Evolutionary conservation across 2,888 invertebrate genomes (phyloP).

Genomic region (Anaspis maculata): DNA sequence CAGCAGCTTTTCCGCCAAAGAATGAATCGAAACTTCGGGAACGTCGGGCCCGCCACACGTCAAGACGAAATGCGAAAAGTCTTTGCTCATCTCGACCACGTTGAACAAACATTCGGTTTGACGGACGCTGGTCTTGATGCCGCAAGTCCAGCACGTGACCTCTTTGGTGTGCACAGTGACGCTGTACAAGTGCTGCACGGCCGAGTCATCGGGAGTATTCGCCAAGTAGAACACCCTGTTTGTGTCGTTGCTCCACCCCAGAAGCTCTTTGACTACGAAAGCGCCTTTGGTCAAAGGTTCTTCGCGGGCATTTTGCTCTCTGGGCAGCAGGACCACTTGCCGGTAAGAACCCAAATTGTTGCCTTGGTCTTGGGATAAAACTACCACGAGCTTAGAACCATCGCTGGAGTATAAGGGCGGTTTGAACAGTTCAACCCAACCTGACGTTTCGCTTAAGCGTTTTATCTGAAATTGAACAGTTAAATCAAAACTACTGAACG

Average conservation of each 20-base stretch:
- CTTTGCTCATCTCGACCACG: conserved; percentile 58
- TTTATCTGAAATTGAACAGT: conserved; percentile 42
- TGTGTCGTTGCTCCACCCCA: conserved; percentile 58
- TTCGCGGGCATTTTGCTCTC: conserved; percentile 35
- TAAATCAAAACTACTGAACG: too few species aligned
- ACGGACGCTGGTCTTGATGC: conserved; percentile 43
- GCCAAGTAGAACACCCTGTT: conserved; percentile 79
- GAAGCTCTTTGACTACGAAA: conserved; percentile 64
- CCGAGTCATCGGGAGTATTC: conserved; percentile 64
- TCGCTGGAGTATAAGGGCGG: conserved; percentile 60
- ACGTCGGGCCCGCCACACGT: conserved; percentile 79
- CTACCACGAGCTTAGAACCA: conserved; percentile 62
- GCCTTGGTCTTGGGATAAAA: conserved; percentile 60
- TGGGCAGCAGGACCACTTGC: conserved; percentile 53
- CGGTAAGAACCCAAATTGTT: conserved; percentile 51
- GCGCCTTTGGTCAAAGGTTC: conserved; percentile 52
- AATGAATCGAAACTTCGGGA: conserved; percentile 62
- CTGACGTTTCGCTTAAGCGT: conserved; percentile 44
- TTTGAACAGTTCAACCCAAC: conserved; percentile 75
- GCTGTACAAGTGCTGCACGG: conserved; percentile 73
- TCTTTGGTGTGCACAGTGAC: conserved; percentile 48
- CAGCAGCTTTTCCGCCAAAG: conserved; percentile 39
- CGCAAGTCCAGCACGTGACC: conserved; percentile 71
- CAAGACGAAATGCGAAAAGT: conserved; percentile 60
- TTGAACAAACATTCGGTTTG: conserved; percentile 60